Evolutionary conservation across 2,113 vertebrate genomes (phyloP).

Genomic region (Petromus typicus): DNA sequence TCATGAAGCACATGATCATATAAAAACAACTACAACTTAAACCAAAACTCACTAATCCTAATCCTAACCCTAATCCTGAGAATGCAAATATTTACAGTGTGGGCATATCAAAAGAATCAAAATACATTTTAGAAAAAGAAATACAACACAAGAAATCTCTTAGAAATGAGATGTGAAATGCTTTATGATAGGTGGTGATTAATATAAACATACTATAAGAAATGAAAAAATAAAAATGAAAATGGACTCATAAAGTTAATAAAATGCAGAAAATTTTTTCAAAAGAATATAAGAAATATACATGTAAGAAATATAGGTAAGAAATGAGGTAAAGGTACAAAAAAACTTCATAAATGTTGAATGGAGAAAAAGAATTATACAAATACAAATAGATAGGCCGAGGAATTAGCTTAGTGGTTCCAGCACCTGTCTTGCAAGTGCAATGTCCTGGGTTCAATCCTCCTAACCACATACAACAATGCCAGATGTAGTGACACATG

Average conservation of each 20-base stretch:
- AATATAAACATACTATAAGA: neutral
- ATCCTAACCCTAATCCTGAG: neutral
- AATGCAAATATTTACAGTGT: neutral
- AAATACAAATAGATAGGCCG: too few species aligned
- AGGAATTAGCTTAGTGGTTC: too few species aligned
- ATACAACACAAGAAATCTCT: neutral
- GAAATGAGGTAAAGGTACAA: neutral
- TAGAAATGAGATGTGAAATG: neutral
- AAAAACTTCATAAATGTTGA: neutral
- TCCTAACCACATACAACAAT: too few species aligned
- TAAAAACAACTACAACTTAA: neutral
- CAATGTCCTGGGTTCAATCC: too few species aligned
- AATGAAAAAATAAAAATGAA: conserved; percentile 4
- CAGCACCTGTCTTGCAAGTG: too few species aligned
- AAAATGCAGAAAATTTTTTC: neutral
- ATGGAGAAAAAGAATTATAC: too few species aligned
- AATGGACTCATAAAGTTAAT: neutral
- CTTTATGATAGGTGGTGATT: neutral
- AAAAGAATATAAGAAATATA: neutral
- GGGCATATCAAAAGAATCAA: neutral
- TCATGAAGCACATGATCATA: neutral
- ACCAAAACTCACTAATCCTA: too few species aligned
- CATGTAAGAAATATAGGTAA: neutral
- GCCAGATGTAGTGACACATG: too few species aligned
- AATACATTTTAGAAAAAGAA: neutral